Evolutionary conservation across 2,797 vertebrate genomes (phyloP).

Genomic region (Sebastes cheni): DNA sequence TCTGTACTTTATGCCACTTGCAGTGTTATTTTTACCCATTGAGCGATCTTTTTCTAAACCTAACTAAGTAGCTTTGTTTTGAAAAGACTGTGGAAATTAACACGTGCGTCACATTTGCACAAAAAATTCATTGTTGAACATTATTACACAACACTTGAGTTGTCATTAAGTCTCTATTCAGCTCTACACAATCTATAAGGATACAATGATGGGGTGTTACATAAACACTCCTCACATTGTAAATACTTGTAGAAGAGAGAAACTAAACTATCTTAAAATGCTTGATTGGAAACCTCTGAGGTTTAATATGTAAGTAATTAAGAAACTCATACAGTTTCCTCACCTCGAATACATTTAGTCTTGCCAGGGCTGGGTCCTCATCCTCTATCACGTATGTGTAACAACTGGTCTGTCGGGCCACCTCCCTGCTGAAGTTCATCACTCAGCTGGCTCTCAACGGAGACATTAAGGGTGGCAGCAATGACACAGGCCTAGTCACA

Average conservation of each 20-base stretch:
- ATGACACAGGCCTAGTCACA: neutral
- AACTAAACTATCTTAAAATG: neutral
- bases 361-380: slow-evolving; percentile 62
- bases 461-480: slow-evolving; percentile 2
- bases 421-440: slow-evolving; percentile 74
- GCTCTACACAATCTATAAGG: neutral
- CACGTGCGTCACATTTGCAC: too few species aligned
- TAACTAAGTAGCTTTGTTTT: too few species aligned
- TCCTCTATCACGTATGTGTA: slow-evolving; percentile 81
- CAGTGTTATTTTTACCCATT: too few species aligned
- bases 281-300: neutral
- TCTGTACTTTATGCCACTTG: too few species aligned
- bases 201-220: too few species aligned
- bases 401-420: slow-evolving; percentile 66
- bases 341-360: slow-evolving; percentile 73
- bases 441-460: slow-evolving; percentile 25
- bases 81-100: too few species aligned
- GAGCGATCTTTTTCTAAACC: too few species aligned
- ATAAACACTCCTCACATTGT: slow-evolving; percentile 18
- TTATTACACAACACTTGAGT: slow-evolving; percentile 13
- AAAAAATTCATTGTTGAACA: too few species aligned
- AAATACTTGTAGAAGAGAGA: slow-evolving; percentile 1
- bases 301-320: neutral
- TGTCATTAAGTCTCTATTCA: neutral
- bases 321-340: neutral